A percentile compares a stretch with the other conserved stretches of the same genome.
These are phyloP conservation scores for Megamerina dolium DNA, from an alignment of 2,888 invertebrate genomes.

Conservation along the genomic window DNA sequence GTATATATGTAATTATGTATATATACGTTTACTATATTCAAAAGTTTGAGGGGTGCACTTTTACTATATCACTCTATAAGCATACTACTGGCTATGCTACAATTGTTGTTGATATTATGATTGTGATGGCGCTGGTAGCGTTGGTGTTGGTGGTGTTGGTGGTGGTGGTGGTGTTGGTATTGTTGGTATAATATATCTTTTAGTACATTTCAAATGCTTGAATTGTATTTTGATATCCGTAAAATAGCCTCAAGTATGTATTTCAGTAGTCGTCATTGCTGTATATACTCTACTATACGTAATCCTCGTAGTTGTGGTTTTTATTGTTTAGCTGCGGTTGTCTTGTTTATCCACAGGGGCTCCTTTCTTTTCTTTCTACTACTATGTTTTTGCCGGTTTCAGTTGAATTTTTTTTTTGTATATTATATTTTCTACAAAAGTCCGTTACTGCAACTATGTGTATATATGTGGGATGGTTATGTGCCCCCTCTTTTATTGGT, in stretches of 20 bases:
- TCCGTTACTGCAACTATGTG: background rate
- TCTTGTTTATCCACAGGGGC: slow-evolving; percentile 21
- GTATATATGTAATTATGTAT: too few relatives aligned
- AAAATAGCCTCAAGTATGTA: slow-evolving; percentile 31
- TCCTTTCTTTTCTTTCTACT: slow-evolving; percentile 9
- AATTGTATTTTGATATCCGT: slow-evolving; percentile 31
- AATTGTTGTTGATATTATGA: too few relatives aligned
- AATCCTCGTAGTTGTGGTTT: slow-evolving; percentile 25
- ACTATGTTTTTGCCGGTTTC: background rate
- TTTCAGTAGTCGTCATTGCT: too few relatives aligned
- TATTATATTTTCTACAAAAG: background rate
- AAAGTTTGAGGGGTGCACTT: too few relatives aligned
- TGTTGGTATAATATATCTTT: background rate
- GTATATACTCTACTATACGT: too few relatives aligned
- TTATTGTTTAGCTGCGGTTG: slow-evolving; percentile 23
- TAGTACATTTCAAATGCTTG: slow-evolving; percentile 12
- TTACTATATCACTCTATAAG: too few relatives aligned
- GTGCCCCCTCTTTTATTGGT: slow-evolving; percentile 3
- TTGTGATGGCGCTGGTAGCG: background rate
- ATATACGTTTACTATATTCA: too few relatives aligned
- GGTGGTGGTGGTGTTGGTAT: background rate
- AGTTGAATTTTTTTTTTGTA: slow-evolving; percentile 1
- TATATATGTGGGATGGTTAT: background rate
- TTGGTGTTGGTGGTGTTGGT: slow-evolving; percentile 4
- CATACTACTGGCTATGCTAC: too few relatives aligned